These are phyloP conservation scores for Xanthostigma xanthostigma DNA, from an alignment of 2,888 invertebrate species.

Conservation along the genomic window DNA sequence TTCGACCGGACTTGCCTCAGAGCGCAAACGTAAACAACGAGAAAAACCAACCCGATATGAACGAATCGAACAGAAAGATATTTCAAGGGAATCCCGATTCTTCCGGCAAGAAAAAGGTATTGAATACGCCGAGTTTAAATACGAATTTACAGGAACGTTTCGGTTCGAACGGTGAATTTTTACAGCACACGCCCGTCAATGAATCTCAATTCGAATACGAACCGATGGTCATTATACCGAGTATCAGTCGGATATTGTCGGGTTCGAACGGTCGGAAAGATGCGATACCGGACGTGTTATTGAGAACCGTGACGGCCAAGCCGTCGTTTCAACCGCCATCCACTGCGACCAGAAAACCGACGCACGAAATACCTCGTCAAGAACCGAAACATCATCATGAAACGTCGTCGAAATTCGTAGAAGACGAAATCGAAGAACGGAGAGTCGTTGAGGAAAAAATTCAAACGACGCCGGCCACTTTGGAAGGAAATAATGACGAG, in stretches of 20 bases:
- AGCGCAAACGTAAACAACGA: constrained; percentile 18
- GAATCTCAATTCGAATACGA: constrained; percentile 29
- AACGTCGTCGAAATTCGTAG: constrained; percentile 11
- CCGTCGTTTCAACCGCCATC: constrained; percentile 22
- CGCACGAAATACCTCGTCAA: constrained; percentile 7
- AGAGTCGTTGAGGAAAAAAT: constrained; percentile 12
- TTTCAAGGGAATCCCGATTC: constrained; percentile 10
- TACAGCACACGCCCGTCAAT: constrained; percentile 23
- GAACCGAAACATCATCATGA: constrained; percentile 5
- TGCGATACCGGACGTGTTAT: constrained; percentile 62
- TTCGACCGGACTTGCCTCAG: constrained; percentile 47
- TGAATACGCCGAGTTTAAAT: constrained; percentile 61
- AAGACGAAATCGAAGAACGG: constrained; percentile 18
- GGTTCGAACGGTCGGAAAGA: constrained; percentile 75
- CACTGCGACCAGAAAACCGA: constrained; percentile 16
- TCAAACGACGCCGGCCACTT: constrained; percentile 10
- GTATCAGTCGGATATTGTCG: constrained; percentile 70
- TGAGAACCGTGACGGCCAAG: constrained; percentile 48
- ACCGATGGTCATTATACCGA: constrained; percentile 41
- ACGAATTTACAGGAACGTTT: constrained; percentile 19
- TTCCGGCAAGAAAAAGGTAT: constrained; percentile 50
- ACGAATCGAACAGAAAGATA: constrained; percentile 11
- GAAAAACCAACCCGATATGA: constrained; percentile 12
- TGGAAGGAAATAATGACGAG: constrained; percentile 15
- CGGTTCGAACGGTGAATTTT: constrained; percentile 24